These are phyloP conservation scores for Kryptolebias marmoratus DNA, from an alignment of 2,113 vertebrate genomes.

Conservation along the genomic window DNA sequence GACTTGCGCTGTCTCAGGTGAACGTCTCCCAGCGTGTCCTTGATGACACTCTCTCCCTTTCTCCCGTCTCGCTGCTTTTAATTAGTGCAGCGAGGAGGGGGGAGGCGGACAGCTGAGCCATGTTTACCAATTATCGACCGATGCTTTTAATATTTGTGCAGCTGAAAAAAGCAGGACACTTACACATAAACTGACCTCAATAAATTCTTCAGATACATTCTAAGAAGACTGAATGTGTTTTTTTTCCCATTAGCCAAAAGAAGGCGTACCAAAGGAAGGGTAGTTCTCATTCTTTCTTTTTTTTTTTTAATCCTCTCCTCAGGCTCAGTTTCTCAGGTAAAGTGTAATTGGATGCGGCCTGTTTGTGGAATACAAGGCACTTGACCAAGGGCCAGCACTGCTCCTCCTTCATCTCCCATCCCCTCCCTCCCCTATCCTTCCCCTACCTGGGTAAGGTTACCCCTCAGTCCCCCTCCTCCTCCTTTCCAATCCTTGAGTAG, in stretches of 20 bases:
- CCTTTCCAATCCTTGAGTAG: conserved; percentile 38
- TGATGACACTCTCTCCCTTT: conserved; percentile 71
- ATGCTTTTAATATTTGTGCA: conserved; percentile 35
- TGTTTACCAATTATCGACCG: conserved; percentile 59
- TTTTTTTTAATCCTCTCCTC: conserved; percentile 81
- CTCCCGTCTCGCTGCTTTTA: conserved; percentile 67
- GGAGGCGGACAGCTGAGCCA: conserved; percentile 47
- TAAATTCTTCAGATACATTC: conserved; percentile 14
- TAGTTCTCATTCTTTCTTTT: conserved; percentile 68
- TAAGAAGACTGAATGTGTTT: conserved; percentile 34
- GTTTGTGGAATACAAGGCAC: conserved; percentile 90
- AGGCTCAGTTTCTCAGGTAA: conserved; percentile 80
- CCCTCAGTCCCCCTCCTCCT: conserved; percentile 31
- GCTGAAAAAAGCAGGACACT: conserved; percentile 3
- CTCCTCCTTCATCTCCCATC: conserved; percentile 85
- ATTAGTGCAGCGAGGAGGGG: conserved; percentile 56
- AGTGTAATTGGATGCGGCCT: conserved; percentile 86
- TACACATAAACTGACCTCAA: conserved; percentile 20
- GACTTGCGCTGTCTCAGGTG: conserved; percentile 73
- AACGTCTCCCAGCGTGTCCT: conserved; percentile 75
- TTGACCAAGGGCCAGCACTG: conserved; percentile 92
- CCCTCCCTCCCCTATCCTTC: conserved; percentile 54
- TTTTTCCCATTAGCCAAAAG: conserved; percentile 42
- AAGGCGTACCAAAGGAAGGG: conserved; percentile 69
- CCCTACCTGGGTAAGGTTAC: conserved; percentile 71